Conservation (phyloP, 2,888 invertebrate genomes). For the Bursaphelenchus okinawaensis region DNA sequence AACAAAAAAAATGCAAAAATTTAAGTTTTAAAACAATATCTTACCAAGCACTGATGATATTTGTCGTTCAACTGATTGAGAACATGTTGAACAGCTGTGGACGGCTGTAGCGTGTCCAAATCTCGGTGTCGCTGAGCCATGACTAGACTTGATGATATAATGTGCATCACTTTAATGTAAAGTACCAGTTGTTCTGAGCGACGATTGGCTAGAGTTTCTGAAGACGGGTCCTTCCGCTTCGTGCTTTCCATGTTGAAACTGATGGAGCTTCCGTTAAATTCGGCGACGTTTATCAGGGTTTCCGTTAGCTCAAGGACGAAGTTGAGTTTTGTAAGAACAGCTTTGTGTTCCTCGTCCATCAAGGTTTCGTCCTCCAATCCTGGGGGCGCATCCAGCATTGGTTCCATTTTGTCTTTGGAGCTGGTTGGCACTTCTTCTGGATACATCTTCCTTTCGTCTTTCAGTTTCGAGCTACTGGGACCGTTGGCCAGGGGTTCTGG, state of each 20-base stretch:
- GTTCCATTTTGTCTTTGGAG: background rate
- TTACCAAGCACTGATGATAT: conserved; percentile 79
- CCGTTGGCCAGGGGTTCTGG: background rate
- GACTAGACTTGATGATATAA: conserved; percentile 86
- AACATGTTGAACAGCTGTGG: conserved; percentile 74
- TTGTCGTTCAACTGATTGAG: conserved; percentile 82
- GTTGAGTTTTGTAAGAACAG: conserved; percentile 81
- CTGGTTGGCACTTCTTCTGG: background rate
- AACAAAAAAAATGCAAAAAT: too few relatives aligned
- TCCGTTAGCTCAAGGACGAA: conserved; percentile 92
- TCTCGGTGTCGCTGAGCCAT: conserved; percentile 54
- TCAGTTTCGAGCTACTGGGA: conserved; percentile 3
- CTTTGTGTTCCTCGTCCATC: conserved; percentile 66
- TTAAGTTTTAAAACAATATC: too few relatives aligned
- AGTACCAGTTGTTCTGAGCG: conserved; percentile 77
- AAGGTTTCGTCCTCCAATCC: conserved; percentile 91
- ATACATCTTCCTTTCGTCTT: background rate
- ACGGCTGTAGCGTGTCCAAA: conserved; percentile 73
- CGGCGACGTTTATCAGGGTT: conserved; percentile 75
- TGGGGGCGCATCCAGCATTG: conserved; percentile 64
- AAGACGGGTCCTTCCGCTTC: conserved; percentile 26
- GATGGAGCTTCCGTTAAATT: conserved; percentile 60
- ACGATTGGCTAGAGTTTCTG: conserved; percentile 58
- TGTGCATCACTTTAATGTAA: conserved; percentile 81
- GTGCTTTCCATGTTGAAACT: conserved; percentile 41